Base-by-base conservation (phyloP, 2,888 invertebrate species). In the Luperina testacea region DNA sequence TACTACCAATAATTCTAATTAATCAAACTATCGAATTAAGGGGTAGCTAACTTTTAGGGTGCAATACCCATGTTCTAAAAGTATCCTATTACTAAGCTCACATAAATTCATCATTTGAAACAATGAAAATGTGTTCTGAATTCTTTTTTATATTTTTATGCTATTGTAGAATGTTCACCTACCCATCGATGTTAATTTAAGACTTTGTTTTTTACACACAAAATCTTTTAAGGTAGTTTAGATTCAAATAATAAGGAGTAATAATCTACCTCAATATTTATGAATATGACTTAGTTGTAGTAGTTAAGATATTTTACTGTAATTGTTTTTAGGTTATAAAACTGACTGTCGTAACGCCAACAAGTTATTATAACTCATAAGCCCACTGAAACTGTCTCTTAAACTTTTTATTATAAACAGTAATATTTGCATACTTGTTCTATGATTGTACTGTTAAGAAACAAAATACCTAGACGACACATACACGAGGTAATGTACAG, bases 191-290 rank as follows among this genome's bases (percentile, higher is more conserved):
- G 78, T 80, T 84, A 78, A 76, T 76, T 81, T 75, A 75, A 85
- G 80, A 82, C 78, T 79, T 87, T 76, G 72, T 82, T 82, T 76
- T 42, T 67, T 70, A 77, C 67, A 85, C 68, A 80, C 51, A 67
- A 76, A 81, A 78, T 75, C 68, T 77, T 75, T 77, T 75, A 77
- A 75, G 76, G 80, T 81, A 85, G 78, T 81, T 85, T 77, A 75
- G 72, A 73, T 73, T 69, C 38, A 82, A 77, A 81, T 61, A 63
- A 77, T 77, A 85, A 77, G 77, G 80, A 85, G 80, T 85, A 75
- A 80, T 77, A 83, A 87, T 86, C 86, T 89, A 89, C 88, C 88
- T 88, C 88, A 86, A 84, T 89, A 80, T 80, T 78, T 85, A 85
- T 81, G 68, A 76, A 78, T 89, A 82, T 87, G 69, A 79, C 81